A percentile compares a stretch with the other conserved stretches of the same genome.
Evolutionary conservation across 1,140 invertebrate species (phyloP).

Genomic region (Macrotrachela quadricornifera): DNA sequence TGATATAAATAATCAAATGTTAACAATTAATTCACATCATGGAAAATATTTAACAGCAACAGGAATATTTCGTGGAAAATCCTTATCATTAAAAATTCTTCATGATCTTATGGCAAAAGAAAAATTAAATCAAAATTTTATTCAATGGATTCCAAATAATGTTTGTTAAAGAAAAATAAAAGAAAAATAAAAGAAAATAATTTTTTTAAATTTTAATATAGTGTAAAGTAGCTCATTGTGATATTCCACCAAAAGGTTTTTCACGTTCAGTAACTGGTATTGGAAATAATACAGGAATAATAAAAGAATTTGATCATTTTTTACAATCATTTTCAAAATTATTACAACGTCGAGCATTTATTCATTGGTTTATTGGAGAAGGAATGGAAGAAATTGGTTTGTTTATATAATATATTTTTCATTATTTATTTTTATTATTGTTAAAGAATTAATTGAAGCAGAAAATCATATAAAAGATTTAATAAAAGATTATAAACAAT

Average conservation of each 20-base stretch:
- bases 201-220: neutral
- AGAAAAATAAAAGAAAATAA: neutral
- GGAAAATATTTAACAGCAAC: conserved; percentile 34
- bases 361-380: neutral
- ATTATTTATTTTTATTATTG: too few relatives aligned
- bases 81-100: conserved; percentile 10
- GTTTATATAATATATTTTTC: too few relatives aligned
- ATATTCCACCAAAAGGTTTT: conserved; percentile 31
- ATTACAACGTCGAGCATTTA: neutral
- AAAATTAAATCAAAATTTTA: neutral
- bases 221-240: conserved; percentile 27
- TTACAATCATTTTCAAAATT: neutral
- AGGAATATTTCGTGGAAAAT: conserved; percentile 11
- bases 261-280: conserved; percentile 34
- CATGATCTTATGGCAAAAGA: neutral
- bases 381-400: neutral
- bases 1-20: conserved; percentile 36
- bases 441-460: too few relatives aligned
- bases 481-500: too few relatives aligned
- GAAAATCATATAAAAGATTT: too few relatives aligned
- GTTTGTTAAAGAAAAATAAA: neutral
- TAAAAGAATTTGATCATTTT: neutral
- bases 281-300: conserved; percentile 42
- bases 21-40: conserved; percentile 47
- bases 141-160: conserved; percentile 5